Evolutionary conservation across 2,797 vertebrate species (phyloP), one percentile per base, ranked within the genome.

Genomic region (Argentina silus): DNA sequence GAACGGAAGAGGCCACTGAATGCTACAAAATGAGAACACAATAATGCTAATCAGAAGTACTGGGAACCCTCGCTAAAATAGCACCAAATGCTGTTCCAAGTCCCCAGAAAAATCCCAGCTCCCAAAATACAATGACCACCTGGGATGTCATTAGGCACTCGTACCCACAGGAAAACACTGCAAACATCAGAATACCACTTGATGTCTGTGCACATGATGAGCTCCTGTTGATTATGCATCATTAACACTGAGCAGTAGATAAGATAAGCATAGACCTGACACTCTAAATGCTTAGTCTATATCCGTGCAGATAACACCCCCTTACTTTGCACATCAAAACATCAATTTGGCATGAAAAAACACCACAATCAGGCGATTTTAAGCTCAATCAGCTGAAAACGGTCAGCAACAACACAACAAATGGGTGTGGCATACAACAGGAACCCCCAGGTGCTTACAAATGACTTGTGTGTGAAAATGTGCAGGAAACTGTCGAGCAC

Each of bases 41-140:
- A 61, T 27, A 27, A 12, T 61, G 15, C 4, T 12, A 23, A 60
- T 0, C 12, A 61, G 59, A 27, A 23, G 12, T 61, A 61, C 23
- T 14, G 59, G 14, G 21, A 42, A 61, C 11, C 56, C 21, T 11
- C 56, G 5, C 17, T 10, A 21, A 2, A 59, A 17, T 21, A 27
- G 21, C 19, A 59, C 7, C 56, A 3, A 7, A 19, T 57, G 17
- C 55, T 43, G 44, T 63, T 63, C n/a, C 14, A 15, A 64, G 43
- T 47, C n/a, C 62, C n/a, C 9, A 65, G 44, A 65, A 47, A 65
- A 65, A 15, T 44, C 14, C 45, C 62, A 47, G 17, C 10, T 21
- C 63, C 44, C 43, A 23, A 65, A 65, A 65, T 21, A 47, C 63
- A 65, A 47, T 27, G 60, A 15, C 15, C 60, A 42, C 27, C 36